Evolutionary conservation across 2,113 vertebrate genomes (phyloP), one percentile per base, ranked within the genome.

Genomic region (Saguinus midas): DNA sequence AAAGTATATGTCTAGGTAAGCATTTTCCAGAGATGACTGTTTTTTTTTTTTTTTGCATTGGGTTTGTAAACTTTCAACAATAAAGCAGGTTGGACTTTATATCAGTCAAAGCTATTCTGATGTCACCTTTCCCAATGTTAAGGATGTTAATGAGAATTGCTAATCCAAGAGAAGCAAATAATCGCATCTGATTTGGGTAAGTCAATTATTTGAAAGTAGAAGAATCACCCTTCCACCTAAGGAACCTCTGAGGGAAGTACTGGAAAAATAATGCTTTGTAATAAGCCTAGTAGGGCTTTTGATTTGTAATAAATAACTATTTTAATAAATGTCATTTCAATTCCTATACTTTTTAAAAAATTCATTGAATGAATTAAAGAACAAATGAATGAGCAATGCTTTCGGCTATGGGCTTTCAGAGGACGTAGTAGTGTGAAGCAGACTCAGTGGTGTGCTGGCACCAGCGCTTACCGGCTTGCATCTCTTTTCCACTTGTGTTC

Each of bases 201-300:
- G 27, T 86, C 16, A 84, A 73, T 91, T 73, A 82, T 79, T 66
- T 73, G 29, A 88, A 94, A 40, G 52, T 88, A 96, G 72, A 85
- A 93, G 93, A 95, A 29, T 13, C 50, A 55, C 89, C 17, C 61
- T 85, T 87, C 25, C 17, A 87, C 57, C 57, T 12, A 78, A 97
- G 50, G 43, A 76, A 80, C 40, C 66, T 70, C 35, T 68, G 10
- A 35, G 64, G n/a, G 35, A 32, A 88, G 40, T 82, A 52, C 50
- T 88, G 58, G 72, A 73, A 93, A 83, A 91, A 48, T n/a, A 94
- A 40, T 55, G 45, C 61, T 76, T 93, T 76, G 5, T 64, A 48
- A 87, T 86, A 40, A 97, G 73, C 23, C 13, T 64, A 96, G 35
- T 35, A 82, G 70, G 66, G 18, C 17, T 27, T 87, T 87, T 68